Base-by-base conservation (phyloP, 1,140 invertebrate genomes). In the Solenopsis invicta region DNA sequence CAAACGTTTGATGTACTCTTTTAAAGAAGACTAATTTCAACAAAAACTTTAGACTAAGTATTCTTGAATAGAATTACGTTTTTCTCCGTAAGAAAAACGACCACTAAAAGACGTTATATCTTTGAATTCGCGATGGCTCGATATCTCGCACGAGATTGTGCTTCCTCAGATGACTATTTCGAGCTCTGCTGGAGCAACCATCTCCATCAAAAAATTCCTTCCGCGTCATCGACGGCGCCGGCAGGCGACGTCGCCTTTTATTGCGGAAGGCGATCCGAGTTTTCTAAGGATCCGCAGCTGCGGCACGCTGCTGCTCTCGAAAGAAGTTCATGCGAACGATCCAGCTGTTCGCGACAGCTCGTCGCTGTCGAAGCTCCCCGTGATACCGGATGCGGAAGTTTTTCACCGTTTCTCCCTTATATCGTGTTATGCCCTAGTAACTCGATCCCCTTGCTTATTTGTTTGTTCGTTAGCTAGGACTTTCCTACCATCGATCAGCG, bases 311-410 rank as follows among this genome's bases (percentile, higher is more conserved):
- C 66, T 37, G 64, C 66, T 81, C 45, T 56, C n/a, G 52, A 64
- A 41, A 16, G 37, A 59, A 59, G 34, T 71, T 85, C 71, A 84
- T 75, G 80, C 61, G 69, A 76, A 69, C 86, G 69, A 87, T 75
- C 81, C 80, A 84, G 80, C 52, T 64, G 61, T 12, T 61, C 24
- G 69, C 67, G 69, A 88, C 74, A 72, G 75, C 69, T 80, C 59
- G 61, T 67, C 52, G 85, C 88, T 85, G 61, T 21, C 82, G 72
- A 67, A 64, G 48, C 74, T 52, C 59, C 87, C 64, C 88, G 72
- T 89, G 85, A 89, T 89, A 82, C 76, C 77, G 62, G 78, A 90
- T 81, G 85, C 59, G 64, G 48, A 78, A 90, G 62, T 90, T 89
- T 89, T 89, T 89, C 88, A 84, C 61, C 87, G 62, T 87, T 85